A percentile compares a stretch with the other conserved stretches of the same genome.
Evolutionary conservation across 2,797 vertebrate genomes (phyloP).

Genomic region (Enteromius treurensis): DNA sequence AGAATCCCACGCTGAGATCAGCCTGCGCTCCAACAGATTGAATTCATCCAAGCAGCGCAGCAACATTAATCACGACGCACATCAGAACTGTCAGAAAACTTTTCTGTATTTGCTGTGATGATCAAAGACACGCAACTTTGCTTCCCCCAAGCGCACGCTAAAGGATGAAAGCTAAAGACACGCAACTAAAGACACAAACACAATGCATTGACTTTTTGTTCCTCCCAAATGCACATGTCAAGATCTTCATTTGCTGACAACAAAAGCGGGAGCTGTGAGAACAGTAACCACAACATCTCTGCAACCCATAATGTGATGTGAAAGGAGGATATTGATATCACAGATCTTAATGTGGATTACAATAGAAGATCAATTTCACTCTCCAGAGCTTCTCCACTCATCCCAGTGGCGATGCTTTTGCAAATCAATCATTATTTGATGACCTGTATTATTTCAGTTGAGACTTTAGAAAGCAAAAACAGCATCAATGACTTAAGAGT

Average conservation of each 20-base stretch:
- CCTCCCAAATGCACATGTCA: background rate
- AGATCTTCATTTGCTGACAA: slow-evolving; percentile 5
- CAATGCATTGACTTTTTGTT: background rate
- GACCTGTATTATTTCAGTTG: background rate
- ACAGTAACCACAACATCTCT: background rate
- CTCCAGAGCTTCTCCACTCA: background rate
- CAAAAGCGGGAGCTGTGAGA: background rate
- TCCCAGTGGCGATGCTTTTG: background rate
- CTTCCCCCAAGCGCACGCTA: background rate
- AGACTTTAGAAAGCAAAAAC: background rate
- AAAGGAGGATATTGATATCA: background rate
- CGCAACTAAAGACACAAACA: slow-evolving; percentile 13
- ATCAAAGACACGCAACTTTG: background rate
- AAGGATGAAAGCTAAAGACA: slow-evolving; percentile 14
- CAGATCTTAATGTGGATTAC: background rate
- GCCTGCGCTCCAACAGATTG: slow-evolving; percentile 4
- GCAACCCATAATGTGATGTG: background rate
- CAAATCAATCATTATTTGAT: background rate
- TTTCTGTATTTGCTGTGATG: background rate
- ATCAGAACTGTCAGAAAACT: slow-evolving; percentile 14
- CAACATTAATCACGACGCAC: background rate
- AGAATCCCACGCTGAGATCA: slow-evolving; percentile 13
- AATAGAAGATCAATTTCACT: slow-evolving; percentile 4
- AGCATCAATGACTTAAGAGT: background rate
- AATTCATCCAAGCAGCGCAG: background rate